Conservation (phyloP, 1,140 invertebrate genomes). For the Copidosoma floridanum region DNA sequence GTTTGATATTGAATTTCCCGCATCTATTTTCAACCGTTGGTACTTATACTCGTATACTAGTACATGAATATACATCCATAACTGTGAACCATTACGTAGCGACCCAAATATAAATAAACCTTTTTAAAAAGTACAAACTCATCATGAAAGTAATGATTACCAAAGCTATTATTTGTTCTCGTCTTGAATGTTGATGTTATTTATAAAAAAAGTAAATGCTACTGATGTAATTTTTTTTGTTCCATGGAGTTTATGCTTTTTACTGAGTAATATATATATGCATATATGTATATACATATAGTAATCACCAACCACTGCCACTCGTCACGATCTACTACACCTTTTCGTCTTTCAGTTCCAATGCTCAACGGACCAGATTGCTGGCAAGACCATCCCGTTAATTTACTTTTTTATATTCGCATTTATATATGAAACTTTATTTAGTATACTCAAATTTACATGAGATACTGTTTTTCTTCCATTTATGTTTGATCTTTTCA, state of each 20-base stretch:
- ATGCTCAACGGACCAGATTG: neutral
- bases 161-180: no score
- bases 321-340: constrained; percentile 32
- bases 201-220: no score
- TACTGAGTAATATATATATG: constrained; percentile 8
- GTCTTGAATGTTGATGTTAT: no score
- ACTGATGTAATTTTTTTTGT: neutral
- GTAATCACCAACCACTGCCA: constrained; percentile 37
- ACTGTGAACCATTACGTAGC: constrained; percentile 57
- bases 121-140: no score
- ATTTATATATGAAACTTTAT: no score
- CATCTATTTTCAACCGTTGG: constrained; percentile 30
- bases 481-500: no score
- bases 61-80: constrained; percentile 35
- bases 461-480: no score
- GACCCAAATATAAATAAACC: no score
- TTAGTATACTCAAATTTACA: no score
- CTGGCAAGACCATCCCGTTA: constrained; percentile 4
- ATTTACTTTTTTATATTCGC: constrained; percentile 10
- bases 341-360: constrained; percentile 3
- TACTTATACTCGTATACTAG: constrained; percentile 21
- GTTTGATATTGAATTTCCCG: constrained; percentile 46
- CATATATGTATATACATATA: constrained; percentile 13
- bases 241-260: constrained; percentile 24
- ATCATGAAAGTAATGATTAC: no score